Evolutionary conservation across 2,113 vertebrate genomes (phyloP), one percentile per base, ranked within the genome.

Genomic region (Motacilla tschutschensis): DNA sequence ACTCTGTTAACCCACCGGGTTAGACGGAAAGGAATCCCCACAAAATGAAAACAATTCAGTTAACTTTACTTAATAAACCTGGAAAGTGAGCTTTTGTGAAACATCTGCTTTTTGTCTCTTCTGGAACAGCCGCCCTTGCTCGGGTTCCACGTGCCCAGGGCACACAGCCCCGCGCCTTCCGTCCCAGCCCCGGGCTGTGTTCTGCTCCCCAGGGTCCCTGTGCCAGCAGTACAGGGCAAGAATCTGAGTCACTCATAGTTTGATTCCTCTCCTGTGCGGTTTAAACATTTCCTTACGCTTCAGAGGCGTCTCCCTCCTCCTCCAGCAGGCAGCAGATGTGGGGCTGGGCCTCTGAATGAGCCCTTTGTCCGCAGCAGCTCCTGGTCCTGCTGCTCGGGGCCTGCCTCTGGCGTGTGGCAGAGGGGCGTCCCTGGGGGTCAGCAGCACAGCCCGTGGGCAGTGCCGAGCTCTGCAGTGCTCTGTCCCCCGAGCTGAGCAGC

Each of bases 21-120:
- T 86, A 80, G 88, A 43, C 24, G 8, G 79, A 65, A 93, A 91
- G 92, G 95, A 95, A 92, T 90, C 86, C 90, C 91, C 88, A 87
- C 91, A 80, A 94, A 94, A 88, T 78, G 86, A 90, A 92, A 92
- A 85, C 92, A 89, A 72, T 91, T 95, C 93, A 93, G 82, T 94
- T 95, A 94, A 93, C 91, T 95, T 95, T 95, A 94, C 95, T 95
- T 95, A 95, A 95, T 95, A 95, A 95, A 95, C 90, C 92, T 94
- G 92, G 91, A 92, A 95, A 94, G 89, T 90, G 93, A 94, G 91
- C 92, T 94, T 95, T 95, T 95, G 95, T 95, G 94, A 95, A 94
- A 93, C 73, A 84, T 53, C 90, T 94, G 95, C 89, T 89, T 93
- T 93, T 92, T 94, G 91, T 94, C 72, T 95, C 76, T 93, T 92